Evolutionary conservation across 2,113 vertebrate species (phyloP).

Genomic region (Setophaga coronata): DNA sequence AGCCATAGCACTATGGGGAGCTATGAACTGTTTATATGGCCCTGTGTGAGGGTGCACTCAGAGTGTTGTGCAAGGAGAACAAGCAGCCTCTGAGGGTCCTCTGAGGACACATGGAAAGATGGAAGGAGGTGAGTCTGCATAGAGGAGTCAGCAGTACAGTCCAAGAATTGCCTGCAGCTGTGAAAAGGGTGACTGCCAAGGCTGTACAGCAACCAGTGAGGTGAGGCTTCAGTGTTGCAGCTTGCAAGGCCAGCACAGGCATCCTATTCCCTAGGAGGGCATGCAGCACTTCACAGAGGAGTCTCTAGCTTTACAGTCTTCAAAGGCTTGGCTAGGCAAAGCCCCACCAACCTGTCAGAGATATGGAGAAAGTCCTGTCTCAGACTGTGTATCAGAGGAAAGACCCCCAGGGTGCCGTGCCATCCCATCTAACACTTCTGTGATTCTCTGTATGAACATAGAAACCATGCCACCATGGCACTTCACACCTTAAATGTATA

Average conservation of each 20-base stretch:
- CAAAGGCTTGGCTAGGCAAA: neutral
- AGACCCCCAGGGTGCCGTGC: neutral
- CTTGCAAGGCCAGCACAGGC: neutral
- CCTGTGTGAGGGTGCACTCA: accelerated
- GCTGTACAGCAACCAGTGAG: accelerated
- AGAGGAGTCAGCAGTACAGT: neutral
- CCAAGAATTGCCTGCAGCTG: neutral
- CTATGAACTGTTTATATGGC: neutral
- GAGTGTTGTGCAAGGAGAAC: neutral
- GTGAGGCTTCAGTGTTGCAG: accelerated
- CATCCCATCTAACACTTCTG: neutral
- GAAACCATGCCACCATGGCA: neutral
- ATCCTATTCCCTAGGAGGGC: neutral
- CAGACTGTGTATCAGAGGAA: neutral
- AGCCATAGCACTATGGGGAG: accelerated
- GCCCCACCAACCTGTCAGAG: neutral
- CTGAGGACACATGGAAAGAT: accelerated
- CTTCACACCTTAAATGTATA: neutral
- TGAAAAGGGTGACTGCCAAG: neutral
- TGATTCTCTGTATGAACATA: neutral
- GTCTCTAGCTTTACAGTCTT: neutral
- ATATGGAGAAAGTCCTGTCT: neutral
- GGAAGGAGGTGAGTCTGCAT: neutral
- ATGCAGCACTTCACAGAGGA: neutral
- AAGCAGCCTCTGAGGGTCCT: neutral